Conservation (phyloP, 2,888 invertebrate genomes). For the Agonopterix heracliana region DNA sequence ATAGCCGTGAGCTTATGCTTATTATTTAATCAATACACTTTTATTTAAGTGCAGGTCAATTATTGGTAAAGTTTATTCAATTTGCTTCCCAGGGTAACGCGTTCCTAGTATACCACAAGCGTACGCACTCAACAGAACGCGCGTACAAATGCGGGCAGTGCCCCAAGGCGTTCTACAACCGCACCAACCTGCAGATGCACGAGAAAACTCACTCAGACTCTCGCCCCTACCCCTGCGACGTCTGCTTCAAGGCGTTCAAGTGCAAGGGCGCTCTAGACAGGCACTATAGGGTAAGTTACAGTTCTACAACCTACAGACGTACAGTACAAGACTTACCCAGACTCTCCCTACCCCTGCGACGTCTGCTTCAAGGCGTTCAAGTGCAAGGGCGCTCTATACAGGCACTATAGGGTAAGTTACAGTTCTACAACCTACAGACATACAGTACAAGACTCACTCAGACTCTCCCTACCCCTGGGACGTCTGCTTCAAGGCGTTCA, state of each 20-base stretch:
- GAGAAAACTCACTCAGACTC: conserved; percentile 56
- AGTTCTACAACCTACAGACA: conserved; percentile 58
- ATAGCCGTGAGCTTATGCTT: neutral
- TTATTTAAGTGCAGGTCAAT: too few relatives aligned
- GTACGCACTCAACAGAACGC: conserved; percentile 53
- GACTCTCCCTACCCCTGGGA: conserved; percentile 52
- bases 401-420: conserved; percentile 50
- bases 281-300: conserved; percentile 47
- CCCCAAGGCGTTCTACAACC: conserved; percentile 58
- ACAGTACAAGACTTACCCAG: conserved; percentile 60
- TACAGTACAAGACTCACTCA: conserved; percentile 60
- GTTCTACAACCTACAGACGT: conserved; percentile 60
- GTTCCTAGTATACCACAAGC: conserved; percentile 58
- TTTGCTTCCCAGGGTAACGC: conserved; percentile 46
- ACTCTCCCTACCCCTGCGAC: conserved; percentile 49
- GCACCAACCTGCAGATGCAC: conserved; percentile 59
- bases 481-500: conserved; percentile 58
- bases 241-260: conserved; percentile 61
- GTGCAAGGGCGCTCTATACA: conserved; percentile 54
- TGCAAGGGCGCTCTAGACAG: conserved; percentile 56
- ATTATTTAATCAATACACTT: too few relatives aligned
- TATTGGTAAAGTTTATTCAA: too few relatives aligned
- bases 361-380: conserved; percentile 61
- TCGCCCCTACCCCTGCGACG: conserved; percentile 50
- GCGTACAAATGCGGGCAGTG: conserved; percentile 47